Evolutionary conservation across 1,140 invertebrate species (phyloP).

Genomic region (Arion vulgaris): DNA sequence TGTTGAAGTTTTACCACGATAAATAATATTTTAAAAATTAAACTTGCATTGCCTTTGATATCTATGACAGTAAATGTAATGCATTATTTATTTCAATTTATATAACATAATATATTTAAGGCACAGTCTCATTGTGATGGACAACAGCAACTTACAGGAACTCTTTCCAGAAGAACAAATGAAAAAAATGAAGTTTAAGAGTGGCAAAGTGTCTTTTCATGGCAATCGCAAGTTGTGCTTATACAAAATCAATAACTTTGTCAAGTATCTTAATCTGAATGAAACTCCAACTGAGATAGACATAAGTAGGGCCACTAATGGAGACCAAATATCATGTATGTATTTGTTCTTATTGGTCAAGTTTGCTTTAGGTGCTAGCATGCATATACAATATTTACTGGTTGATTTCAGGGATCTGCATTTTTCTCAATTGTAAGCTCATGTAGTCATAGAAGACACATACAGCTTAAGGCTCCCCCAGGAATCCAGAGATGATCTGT

Average conservation of each 20-base stretch:
- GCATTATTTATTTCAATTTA: no score
- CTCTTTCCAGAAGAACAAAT: slow-evolving; percentile 83
- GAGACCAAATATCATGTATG: slow-evolving; percentile 88
- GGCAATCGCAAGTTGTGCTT: slow-evolving; percentile 95
- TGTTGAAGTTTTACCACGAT: no score
- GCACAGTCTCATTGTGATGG: slow-evolving; percentile 76
- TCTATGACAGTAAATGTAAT: no score
- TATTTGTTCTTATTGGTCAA: not conserved
- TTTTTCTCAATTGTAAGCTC: no score
- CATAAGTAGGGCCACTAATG: slow-evolving; percentile 91
- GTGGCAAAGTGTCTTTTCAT: slow-evolving; percentile 87
- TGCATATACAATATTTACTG: no score
- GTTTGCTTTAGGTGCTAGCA: not conserved
- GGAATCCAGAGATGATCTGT: no score
- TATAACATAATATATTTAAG: no score
- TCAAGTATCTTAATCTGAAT: slow-evolving; percentile 67
- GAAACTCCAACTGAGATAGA: slow-evolving; percentile 71
- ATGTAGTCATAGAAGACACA: no score
- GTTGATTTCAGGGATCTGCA: no score
- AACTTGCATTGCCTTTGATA: no score
- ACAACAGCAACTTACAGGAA: slow-evolving; percentile 93
- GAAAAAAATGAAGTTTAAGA: slow-evolving; percentile 75
- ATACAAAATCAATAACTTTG: slow-evolving; percentile 79
- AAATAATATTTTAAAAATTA: no score
- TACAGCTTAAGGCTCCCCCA: no score